Percentiles rank a stretch among this genome's conserved stretches.
phyloP scores from a whole-genome alignment of 2,113 vertebrate genomes.

The Eubucco bourcierii region DNA sequence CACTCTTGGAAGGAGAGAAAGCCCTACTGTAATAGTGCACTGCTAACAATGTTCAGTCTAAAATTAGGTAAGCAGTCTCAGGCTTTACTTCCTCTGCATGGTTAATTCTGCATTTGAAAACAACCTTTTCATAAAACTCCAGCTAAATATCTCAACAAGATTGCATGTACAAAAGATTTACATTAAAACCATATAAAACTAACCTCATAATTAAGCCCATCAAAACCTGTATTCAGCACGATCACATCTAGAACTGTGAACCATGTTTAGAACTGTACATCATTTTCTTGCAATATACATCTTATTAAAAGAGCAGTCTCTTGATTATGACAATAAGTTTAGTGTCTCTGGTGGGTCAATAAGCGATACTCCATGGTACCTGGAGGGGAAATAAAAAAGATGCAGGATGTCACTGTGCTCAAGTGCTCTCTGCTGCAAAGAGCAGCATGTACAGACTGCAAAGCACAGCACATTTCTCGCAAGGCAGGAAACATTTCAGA shows the following conservation, averaged over 20 bases:
- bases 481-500: neutral
- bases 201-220: slow-evolving; percentile 68
- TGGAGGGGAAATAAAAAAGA: slow-evolving; percentile 53
- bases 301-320: slow-evolving; percentile 61
- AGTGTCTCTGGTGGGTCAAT: slow-evolving; percentile 84
- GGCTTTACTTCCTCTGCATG: slow-evolving; percentile 26
- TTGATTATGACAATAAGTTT: slow-evolving; percentile 65
- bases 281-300: slow-evolving; percentile 60
- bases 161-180: slow-evolving; percentile 82
- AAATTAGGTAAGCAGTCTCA: neutral
- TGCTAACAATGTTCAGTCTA: slow-evolving; percentile 2
- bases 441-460: neutral
- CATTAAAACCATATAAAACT: slow-evolving; percentile 78
- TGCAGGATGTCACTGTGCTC: neutral
- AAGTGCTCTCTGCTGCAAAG: neutral
- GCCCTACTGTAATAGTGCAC: neutral
- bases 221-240: slow-evolving; percentile 15
- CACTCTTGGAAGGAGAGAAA: neutral
- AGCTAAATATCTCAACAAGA: slow-evolving; percentile 68
- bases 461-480: neutral
- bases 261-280: slow-evolving; percentile 77
- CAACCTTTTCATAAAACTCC: slow-evolving; percentile 61
- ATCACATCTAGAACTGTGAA: slow-evolving; percentile 54
- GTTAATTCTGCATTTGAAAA: slow-evolving; percentile 63
- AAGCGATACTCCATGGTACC: slow-evolving; percentile 88